These are phyloP conservation scores for Vidua macroura DNA, from an alignment of 2,113 vertebrate genomes.

Conservation along the genomic window DNA sequence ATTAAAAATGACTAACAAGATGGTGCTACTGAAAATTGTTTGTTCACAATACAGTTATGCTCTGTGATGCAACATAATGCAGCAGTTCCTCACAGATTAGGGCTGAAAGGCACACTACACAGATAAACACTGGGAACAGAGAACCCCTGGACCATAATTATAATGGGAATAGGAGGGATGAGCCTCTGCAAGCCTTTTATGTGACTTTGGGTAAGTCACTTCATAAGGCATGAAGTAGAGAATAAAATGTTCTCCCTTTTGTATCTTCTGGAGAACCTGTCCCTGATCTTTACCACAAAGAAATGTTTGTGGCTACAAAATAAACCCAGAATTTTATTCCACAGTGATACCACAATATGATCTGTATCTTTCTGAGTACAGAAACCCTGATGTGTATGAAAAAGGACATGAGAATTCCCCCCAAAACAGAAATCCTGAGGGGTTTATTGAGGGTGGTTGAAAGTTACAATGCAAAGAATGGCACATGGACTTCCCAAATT, in stretches of 20 bases:
- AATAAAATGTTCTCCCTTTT: not conserved
- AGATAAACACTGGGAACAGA: not conserved
- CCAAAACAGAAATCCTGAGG: not conserved
- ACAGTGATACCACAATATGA: not conserved
- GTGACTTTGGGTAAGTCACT: not conserved
- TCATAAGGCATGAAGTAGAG: not conserved
- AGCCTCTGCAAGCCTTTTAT: not conserved
- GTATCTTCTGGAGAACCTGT: not conserved
- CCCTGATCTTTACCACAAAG: not conserved
- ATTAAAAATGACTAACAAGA: not conserved
- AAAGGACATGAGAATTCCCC: not conserved
- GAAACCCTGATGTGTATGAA: not conserved
- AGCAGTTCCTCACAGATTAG: not conserved
- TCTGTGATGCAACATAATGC: not conserved
- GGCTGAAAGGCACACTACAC: not conserved
- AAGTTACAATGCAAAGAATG: not conserved
- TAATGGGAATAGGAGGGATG: not conserved
- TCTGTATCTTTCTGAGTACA: not conserved
- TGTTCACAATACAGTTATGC: not conserved
- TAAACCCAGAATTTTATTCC: not conserved
- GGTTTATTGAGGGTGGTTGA: not conserved
- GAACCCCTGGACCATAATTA: not conserved
- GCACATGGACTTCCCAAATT: accelerated
- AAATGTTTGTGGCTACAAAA: not conserved
- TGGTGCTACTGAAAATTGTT: not conserved